phyloP scores from a whole-genome alignment of 2,888 invertebrate species.

The Pheosia gnoma region DNA sequence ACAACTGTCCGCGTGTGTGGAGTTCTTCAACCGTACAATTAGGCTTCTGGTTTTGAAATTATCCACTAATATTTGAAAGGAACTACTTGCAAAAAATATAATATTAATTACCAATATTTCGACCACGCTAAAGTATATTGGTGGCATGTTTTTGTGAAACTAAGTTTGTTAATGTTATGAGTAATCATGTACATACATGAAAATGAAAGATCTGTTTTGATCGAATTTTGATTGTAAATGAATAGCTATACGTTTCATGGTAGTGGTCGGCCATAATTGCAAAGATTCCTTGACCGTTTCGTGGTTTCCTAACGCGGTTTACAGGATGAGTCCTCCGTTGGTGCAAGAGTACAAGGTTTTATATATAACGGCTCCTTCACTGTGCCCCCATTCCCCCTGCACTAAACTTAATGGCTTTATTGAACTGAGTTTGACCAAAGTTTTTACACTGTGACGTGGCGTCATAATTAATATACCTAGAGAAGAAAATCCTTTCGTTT shows the following conservation, averaged over 20 bases:
- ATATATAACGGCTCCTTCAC: constrained; percentile 39
- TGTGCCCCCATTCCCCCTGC: constrained; percentile 29
- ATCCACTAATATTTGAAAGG: constrained; percentile 43
- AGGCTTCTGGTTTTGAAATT: constrained; percentile 69
- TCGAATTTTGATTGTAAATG: no score
- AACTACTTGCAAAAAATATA: neutral
- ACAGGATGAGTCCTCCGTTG: constrained; percentile 32
- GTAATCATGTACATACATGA: no score
- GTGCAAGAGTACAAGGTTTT: constrained; percentile 48
- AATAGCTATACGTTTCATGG: constrained; percentile 13
- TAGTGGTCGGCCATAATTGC: constrained; percentile 40
- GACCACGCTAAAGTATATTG: no score
- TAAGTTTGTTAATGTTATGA: no score
- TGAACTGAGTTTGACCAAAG: constrained; percentile 11
- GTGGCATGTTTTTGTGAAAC: no score
- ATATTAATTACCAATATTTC: constrained; percentile 8
- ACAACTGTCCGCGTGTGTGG: constrained; percentile 52
- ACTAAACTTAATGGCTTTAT: constrained; percentile 23
- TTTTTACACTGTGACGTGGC: neutral
- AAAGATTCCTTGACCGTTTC: constrained; percentile 41
- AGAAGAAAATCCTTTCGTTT: neutral
- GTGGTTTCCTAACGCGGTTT: constrained; percentile 45
- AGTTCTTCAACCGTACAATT: constrained; percentile 71
- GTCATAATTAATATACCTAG: neutral
- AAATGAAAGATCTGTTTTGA: no score